Evolutionary conservation across 2,113 vertebrate genomes (phyloP), one percentile per base, ranked within the genome.

Genomic region (Lophochroa leadbeateri): DNA sequence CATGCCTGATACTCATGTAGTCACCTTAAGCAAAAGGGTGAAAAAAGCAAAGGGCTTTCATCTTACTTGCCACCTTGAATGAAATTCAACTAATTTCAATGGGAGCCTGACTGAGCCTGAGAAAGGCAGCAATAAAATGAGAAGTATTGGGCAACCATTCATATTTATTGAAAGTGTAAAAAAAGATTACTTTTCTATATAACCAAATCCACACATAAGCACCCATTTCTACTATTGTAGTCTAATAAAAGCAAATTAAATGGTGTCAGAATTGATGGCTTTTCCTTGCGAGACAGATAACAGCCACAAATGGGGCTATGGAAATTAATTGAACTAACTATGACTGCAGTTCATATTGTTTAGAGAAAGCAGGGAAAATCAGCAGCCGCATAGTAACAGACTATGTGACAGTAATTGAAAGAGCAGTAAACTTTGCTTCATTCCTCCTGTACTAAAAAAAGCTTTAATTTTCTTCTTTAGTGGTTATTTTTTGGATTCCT

Each of bases 161-260:
- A 10, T 71, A 78, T 86, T 88, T 92, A 94, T 29, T 88, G 89
- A 58, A 83, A 88, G 44, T 0, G 1, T 78, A 57, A 76, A 89
- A 89, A 82, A 43, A 43, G 33, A 83, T 94, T 74, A 58, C 72
- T 92, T 81, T 82, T 93, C 78, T 91, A 14, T 50, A 11, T 76
- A 92, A 90, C 46, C 68, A 94, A 86, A 84, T 83, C 53, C 37
- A 76, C 33, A 58, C 33, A 37, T 28, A 82, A 76, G 4, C 35
- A 88, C 61, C 39, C 35, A 39, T 86, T 93, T 88, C 74, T 90
- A 21, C 65, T 70, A 31, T 28, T 90, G 53, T 60, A 82, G 55
- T 90, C 49, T 58, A 90, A 86, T 82, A 64, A 76, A 76, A 88
- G 14, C 68, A 92, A 83, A 95, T 96, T 64, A 92, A 95, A 82